Evolutionary conservation across 2,113 vertebrate genomes (phyloP), one percentile per base, ranked within the genome.

Genomic region (Nibea coibor): DNA sequence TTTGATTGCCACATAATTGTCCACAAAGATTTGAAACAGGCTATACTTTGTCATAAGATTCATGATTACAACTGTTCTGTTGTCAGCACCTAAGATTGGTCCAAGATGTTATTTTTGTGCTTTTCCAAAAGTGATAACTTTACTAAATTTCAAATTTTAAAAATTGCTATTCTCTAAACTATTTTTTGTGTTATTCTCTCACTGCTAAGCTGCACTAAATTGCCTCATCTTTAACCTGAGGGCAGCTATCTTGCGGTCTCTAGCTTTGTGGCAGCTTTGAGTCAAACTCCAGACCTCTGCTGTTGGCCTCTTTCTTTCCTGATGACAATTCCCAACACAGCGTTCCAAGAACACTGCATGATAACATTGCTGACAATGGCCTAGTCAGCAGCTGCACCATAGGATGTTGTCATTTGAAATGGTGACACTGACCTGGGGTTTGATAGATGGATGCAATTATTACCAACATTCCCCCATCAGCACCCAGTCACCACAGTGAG

Each of bases 391-490:
- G 81, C 87, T 85, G 80, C 81, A 65, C 83, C 78, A 47, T 43
- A 73, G 87, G 85, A 90, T 83, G 83, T 73, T 90, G 87, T 92
- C 91, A 89, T 90, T 86, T 86, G 48, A 63, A 81, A 80, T 71
- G 59, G 82, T 91, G 89, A 90, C 86, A 87, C 84, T 88, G 90
- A 89, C 86, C 84, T 88, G 73, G 59, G 71, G 78, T 85, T 89
- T 93, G 88, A 93, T 87, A 81, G 86, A 93, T 93, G 89, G 87
- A 84, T 81, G 68, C 89, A 90, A 91, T 91, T 87, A 88, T 90
- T 80, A 84, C 50, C 59, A 82, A 53, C 80, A 68, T 28, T 51
- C 58, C 82, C 65, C 22, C 22, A 56, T 61, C 63, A 73, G 65
- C 72, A 62, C 61, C 72, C 78, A 74, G 78, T 65, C 76, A 42